phyloP scores from a whole-genome alignment of 2,888 invertebrate species.

The Lagria hirta region DNA sequence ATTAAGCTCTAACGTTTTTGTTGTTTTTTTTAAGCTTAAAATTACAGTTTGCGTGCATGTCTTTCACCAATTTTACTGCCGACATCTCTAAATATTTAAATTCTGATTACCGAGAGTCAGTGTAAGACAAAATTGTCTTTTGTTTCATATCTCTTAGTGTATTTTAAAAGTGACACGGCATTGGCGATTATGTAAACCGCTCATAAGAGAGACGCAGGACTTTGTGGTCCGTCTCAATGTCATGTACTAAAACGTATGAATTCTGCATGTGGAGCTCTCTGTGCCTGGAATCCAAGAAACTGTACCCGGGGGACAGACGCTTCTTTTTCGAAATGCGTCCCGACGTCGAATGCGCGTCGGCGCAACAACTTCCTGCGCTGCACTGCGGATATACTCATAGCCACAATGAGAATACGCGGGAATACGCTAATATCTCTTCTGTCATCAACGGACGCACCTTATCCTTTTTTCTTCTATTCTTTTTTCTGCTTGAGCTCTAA shows the following conservation, averaged over 20 bases:
- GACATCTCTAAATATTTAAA: too few relatives aligned
- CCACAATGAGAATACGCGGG: slow-evolving; percentile 43
- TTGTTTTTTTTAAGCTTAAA: too few relatives aligned
- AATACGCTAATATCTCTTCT: slow-evolving; percentile 40
- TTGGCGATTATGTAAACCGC: slow-evolving; percentile 28
- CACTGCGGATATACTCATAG: slow-evolving; percentile 44
- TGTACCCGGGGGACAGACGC: slow-evolving; percentile 45
- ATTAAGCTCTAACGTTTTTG: too few relatives aligned
- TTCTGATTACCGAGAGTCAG: too few relatives aligned
- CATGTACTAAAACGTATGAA: slow-evolving; percentile 43
- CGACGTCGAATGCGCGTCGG: slow-evolving; percentile 29
- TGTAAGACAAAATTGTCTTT: not conserved
- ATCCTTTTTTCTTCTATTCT: too few relatives aligned
- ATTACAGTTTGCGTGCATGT: too few relatives aligned
- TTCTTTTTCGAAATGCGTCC: slow-evolving; percentile 46
- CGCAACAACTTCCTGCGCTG: slow-evolving; percentile 43
- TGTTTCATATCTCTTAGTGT: slow-evolving; percentile 24
- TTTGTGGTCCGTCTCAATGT: slow-evolving; percentile 22
- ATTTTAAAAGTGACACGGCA: slow-evolving; percentile 24
- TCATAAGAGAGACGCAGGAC: slow-evolving; percentile 8
- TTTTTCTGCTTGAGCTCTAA: slow-evolving; percentile 10
- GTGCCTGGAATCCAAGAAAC: slow-evolving; percentile 47
- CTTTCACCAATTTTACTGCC: too few relatives aligned
- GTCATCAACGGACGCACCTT: slow-evolving; percentile 20
- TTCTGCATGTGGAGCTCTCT: slow-evolving; percentile 44